Evolutionary conservation across 2,888 invertebrate genomes (phyloP).

Genomic region (Teleogryllus oceanicus): DNA sequence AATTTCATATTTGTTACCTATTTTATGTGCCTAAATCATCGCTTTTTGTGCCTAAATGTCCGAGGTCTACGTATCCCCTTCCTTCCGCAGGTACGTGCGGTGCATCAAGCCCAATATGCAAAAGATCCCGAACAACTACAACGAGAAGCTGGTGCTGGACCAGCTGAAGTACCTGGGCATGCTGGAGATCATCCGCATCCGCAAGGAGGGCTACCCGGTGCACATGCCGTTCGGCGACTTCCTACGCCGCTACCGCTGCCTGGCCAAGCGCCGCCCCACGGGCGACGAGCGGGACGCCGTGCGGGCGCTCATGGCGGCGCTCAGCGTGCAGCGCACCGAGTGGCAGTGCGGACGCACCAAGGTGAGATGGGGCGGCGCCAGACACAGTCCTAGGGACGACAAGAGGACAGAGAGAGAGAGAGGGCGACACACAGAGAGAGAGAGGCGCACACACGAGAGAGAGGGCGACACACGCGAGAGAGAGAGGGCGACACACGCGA

Average conservation of each 20-base stretch:
- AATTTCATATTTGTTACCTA: too few species aligned
- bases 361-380: background rate
- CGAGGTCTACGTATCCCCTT: slow-evolving; percentile 27
- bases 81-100: slow-evolving; percentile 68
- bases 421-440: too few species aligned
- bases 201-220: slow-evolving; percentile 85
- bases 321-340: background rate
- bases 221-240: slow-evolving; percentile 77
- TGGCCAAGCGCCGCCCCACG: slow-evolving; percentile 46
- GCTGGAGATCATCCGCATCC: slow-evolving; percentile 87
- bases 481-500: too few species aligned
- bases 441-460: too few species aligned
- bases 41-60: too few species aligned
- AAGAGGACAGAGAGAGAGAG: too few species aligned
- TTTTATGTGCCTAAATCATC: too few species aligned
- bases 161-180: slow-evolving; percentile 88
- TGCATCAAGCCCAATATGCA: slow-evolving; percentile 89
- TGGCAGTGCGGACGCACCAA: background rate
- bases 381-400: too few species aligned
- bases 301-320: background rate
- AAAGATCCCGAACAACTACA: slow-evolving; percentile 76
- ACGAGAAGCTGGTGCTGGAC: slow-evolving; percentile 75
- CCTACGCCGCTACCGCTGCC: slow-evolving; percentile 71
- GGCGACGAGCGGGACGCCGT: slow-evolving; percentile 8
- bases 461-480: too few species aligned